Conservation (phyloP, 2,113 vertebrate species). For the Helogale parvula region DNA sequence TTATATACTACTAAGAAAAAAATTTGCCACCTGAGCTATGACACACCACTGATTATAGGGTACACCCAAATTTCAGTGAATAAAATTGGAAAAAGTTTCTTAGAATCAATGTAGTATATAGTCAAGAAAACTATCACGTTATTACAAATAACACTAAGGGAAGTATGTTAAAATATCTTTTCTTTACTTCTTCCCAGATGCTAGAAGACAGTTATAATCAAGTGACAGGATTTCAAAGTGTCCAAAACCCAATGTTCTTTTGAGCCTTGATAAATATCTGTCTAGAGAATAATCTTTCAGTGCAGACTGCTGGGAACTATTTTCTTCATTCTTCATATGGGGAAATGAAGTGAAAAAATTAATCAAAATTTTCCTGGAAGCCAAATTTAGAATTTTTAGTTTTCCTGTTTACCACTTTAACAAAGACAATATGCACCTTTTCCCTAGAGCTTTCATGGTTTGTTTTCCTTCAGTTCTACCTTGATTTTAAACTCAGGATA, state of each 20-base stretch:
- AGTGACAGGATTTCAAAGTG: not conserved
- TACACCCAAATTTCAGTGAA: not conserved
- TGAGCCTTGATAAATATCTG: not conserved
- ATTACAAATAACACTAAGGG: conserved; percentile 28
- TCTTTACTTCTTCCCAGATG: not conserved
- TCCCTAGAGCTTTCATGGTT: not conserved
- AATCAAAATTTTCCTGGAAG: conserved; percentile 2
- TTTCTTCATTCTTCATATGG: conserved; percentile 37
- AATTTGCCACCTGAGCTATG: not conserved
- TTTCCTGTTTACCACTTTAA: not conserved
- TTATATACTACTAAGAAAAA: not conserved
- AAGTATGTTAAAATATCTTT: not conserved
- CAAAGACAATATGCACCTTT: not conserved
- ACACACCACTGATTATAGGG: not conserved
- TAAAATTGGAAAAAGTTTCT: not conserved
- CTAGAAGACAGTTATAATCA: not conserved
- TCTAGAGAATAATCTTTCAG: not conserved
- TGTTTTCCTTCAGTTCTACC: not conserved
- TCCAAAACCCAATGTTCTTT: not conserved
- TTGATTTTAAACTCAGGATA: not conserved
- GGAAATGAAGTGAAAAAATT: not conserved
- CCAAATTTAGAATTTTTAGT: conserved; percentile 17
- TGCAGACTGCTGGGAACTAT: not conserved
- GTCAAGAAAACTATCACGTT: not conserved
- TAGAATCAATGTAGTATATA: not conserved